A percentile compares a stretch with the other conserved stretches of the same genome.
Conservation (phyloP, 2,888 invertebrate species). For the Caenorhabditis sp. region DNA sequence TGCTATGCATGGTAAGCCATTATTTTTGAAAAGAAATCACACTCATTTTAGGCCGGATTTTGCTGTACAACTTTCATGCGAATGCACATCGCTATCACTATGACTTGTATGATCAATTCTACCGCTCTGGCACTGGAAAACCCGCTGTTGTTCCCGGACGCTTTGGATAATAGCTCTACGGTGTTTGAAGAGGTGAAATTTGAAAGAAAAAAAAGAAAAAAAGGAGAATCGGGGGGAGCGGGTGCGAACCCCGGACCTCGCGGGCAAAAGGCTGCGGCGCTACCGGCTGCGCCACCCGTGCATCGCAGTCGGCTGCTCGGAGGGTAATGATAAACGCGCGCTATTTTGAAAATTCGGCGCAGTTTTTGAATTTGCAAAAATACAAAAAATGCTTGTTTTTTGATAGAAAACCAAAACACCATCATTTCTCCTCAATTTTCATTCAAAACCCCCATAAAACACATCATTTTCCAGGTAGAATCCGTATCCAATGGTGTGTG, state of each 20-base stretch:
- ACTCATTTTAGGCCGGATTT: constrained; percentile 67
- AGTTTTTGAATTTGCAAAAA: too few relatives aligned
- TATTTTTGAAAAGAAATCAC: constrained; percentile 12
- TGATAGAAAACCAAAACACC: too few relatives aligned
- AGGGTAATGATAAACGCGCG: too few relatives aligned
- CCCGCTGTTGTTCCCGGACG: not conserved
- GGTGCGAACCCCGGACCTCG: too few relatives aligned
- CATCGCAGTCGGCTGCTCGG: too few relatives aligned
- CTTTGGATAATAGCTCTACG: constrained; percentile 17
- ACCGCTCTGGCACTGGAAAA: constrained; percentile 66
- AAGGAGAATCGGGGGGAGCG: too few relatives aligned
- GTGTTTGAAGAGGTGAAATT: constrained; percentile 51
- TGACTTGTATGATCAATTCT: constrained; percentile 74
- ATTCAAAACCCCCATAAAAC: too few relatives aligned
- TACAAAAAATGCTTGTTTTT: too few relatives aligned
- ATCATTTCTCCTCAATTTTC: not conserved
- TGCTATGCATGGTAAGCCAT: constrained; percentile 61
- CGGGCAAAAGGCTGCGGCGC: too few relatives aligned
- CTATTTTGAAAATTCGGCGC: too few relatives aligned
- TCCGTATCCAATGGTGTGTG: constrained; percentile 51
- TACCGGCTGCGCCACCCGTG: too few relatives aligned
- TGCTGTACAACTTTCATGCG: constrained; percentile 70
- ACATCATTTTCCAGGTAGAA: constrained; percentile 36
- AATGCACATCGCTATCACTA: constrained; percentile 70
- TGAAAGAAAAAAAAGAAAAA: too few relatives aligned